Base-by-base conservation (phyloP, 2,888 invertebrate genomes). In the Oscheius sp. region DNA sequence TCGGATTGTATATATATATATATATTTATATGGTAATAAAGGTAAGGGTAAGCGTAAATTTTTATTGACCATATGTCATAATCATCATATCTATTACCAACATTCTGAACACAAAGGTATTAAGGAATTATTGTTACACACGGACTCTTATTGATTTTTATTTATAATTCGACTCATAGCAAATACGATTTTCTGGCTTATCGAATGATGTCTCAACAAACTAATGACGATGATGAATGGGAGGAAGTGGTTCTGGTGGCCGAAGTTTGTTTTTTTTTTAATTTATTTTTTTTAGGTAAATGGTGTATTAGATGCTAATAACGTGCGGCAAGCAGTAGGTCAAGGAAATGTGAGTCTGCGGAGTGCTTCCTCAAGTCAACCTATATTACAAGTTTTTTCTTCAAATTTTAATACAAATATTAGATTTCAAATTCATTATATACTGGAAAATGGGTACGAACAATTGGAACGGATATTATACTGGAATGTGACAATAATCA, bases 231-330 rank as follows among this genome's bases (percentile, higher is more conserved):
- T 6, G 80, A 79, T 14, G 82, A 82, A 36, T 82, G 75, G 76
- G 82, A 82, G 54, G 81, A 81, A 44, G 65, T 70, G 22, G 75
- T 72, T 12, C 70, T 81, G 72, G 68, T 82, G 0, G 75, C 73
- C 2, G 72, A 75, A 45, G 79, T 73, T 45, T 6, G 44, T 32
- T 20, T 59, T 36, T n/a, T n/a, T 36, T 14, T 14, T 14, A 36
- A 36, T 36, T 9, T 9, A 36, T 49, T 12, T 1, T 9, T 17
- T 65, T 17, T 50, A 77, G 72, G 65, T 81, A 17, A 78, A 81
- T 61, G 82, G 82, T 38, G 78, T 82, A n/a, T 67, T 82, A 2
- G 82, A 82, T 49, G 80, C 81, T 1, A 73, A 75, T 14, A 28
- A 71, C 5, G 74, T 82, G 2, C 71, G 77, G 12, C 71, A 76